These are phyloP conservation scores for Orbicella faveolata DNA, from an alignment of 64 coral and sea anemone species.

Conservation along the genomic window DNA sequence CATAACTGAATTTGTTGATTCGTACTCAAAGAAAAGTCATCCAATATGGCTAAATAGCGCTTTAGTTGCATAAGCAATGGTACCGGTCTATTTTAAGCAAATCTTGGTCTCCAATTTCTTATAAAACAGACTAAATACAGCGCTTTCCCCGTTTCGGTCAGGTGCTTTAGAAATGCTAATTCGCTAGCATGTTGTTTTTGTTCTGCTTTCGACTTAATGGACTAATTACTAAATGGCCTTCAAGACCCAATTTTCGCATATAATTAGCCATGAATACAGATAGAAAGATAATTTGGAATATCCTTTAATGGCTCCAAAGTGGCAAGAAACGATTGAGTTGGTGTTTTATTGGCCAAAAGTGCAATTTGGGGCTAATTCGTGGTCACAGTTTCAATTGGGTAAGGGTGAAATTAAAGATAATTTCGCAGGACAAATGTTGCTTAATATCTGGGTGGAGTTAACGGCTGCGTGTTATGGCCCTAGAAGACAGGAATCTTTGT, in stretches of 20 bases:
- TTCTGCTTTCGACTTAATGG: constrained; percentile 33
- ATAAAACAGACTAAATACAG: not conserved
- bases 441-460: constrained; percentile 11
- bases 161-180: constrained; percentile 30
- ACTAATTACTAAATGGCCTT: constrained; percentile 51
- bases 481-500: not conserved
- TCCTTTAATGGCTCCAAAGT: constrained; percentile 48
- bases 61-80: not conserved
- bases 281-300: constrained; percentile 20
- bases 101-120: not conserved
- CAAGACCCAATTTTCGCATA: constrained; percentile 40
- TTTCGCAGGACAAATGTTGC: not conserved
- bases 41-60: not conserved
- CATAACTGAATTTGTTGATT: not conserved
- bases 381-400: constrained; percentile 19
- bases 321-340: constrained; percentile 41
- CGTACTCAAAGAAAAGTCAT: not conserved
- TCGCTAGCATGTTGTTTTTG: constrained; percentile 29
- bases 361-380: constrained; percentile 23
- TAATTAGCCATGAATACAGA: constrained; percentile 33
- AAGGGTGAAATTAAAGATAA: constrained; percentile 29
- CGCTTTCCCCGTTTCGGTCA: not conserved
- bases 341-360: constrained; percentile 22
- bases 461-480: not conserved
- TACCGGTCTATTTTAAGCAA: not conserved